Percentiles rank a stretch among this genome's conserved stretches.
Conservation (phyloP, 2,797 vertebrate species). For the Thalassophryne amazonica region DNA sequence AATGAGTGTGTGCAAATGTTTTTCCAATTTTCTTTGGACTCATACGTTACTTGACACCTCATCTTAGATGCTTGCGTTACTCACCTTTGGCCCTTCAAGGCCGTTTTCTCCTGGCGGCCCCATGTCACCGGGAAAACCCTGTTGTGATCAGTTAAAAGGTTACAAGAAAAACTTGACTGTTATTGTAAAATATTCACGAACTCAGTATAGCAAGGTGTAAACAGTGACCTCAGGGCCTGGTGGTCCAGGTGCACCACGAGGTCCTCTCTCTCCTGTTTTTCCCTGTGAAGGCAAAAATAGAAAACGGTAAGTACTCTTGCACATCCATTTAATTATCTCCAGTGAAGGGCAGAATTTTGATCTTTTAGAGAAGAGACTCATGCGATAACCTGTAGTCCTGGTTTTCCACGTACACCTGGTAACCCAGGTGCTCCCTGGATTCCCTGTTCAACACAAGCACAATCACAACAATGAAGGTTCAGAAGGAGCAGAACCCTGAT, state of each 20-base stretch:
- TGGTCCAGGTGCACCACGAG: slow-evolving; percentile 84
- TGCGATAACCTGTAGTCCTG: slow-evolving; percentile 85
- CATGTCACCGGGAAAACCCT: slow-evolving; percentile 98
- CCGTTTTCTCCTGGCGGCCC: slow-evolving; percentile 95
- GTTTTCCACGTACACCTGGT: slow-evolving; percentile 86
- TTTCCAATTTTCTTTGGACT: background rate
- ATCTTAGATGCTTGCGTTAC: slow-evolving; percentile 27
- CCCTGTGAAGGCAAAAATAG: slow-evolving; percentile 75
- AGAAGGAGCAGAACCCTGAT: slow-evolving; percentile 2
- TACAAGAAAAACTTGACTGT: background rate
- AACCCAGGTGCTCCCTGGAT: slow-evolving; percentile 87
- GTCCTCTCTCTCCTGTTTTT: slow-evolving; percentile 88
- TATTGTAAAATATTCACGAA: background rate
- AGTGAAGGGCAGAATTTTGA: background rate
- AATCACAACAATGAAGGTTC: slow-evolving; percentile 14
- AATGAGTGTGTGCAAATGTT: slow-evolving; percentile 4
- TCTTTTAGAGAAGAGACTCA: background rate
- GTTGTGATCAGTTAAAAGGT: slow-evolving; percentile 21
- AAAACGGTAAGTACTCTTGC: background rate
- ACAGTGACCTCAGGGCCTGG: slow-evolving; percentile 89
- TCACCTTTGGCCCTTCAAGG: slow-evolving; percentile 93
- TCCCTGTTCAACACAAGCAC: slow-evolving; percentile 78
- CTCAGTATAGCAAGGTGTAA: background rate
- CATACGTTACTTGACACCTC: background rate
- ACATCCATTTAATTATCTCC: background rate